Conservation (phyloP, 2,797 vertebrate genomes). For the Onychomys leucogaster region DNA sequence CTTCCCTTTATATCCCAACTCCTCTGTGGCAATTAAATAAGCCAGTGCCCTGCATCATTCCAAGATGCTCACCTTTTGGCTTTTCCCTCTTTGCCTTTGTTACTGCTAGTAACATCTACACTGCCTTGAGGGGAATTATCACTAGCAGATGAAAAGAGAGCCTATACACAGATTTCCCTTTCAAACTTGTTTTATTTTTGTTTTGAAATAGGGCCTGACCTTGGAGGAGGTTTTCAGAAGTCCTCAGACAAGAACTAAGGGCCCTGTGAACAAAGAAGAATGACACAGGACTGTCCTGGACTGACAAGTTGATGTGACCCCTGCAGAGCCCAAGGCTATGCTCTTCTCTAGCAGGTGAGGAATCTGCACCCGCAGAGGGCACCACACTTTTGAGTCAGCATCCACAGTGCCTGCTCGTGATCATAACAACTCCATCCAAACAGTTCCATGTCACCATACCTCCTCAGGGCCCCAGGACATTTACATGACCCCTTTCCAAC, state of each 20-base stretch:
- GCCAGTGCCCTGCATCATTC: neutral
- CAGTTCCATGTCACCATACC: neutral
- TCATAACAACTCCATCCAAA: neutral
- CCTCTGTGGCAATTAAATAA: neutral
- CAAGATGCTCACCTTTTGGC: neutral
- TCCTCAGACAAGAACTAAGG: neutral
- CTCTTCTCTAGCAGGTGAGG: slow-evolving; percentile 7
- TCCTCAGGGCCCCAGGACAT: neutral
- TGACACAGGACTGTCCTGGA: neutral
- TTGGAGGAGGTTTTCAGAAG: neutral
- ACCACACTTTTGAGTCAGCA: neutral
- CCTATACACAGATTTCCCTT: slow-evolving; percentile 11
- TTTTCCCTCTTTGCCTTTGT: neutral
- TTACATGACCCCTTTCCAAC: neutral
- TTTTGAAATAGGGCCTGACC: slow-evolving; percentile 34
- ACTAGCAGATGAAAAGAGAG: neutral
- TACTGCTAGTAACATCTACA: neutral
- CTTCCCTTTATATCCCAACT: neutral
- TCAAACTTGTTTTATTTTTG: neutral
- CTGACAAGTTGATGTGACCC: neutral
- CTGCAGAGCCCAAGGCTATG: too few species aligned
- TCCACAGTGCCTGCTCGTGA: neutral
- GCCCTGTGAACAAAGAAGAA: neutral
- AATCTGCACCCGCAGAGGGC: neutral
- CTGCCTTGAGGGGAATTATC: neutral